These are phyloP conservation scores for Heliconius sara DNA, from an alignment of 2,888 invertebrate genomes.

Conservation along the genomic window DNA sequence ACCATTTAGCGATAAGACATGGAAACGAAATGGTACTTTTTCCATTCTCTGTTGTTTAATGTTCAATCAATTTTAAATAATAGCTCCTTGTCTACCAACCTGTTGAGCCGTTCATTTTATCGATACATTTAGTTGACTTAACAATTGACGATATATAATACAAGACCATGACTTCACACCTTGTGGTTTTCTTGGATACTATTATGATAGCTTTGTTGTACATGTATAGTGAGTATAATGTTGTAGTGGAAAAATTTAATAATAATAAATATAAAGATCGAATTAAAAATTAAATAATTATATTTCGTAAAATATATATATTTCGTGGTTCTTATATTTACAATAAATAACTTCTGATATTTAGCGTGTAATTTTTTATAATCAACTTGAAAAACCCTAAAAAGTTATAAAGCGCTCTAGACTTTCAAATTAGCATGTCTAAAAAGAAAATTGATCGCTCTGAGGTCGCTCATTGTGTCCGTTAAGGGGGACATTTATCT, in stretches of 20 bases:
- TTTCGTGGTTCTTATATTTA: not conserved
- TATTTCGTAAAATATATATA: not conserved
- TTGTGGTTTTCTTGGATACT: not conserved
- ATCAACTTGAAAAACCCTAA: constrained; percentile 28
- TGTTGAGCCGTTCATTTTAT: constrained; percentile 48
- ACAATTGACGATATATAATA: constrained; percentile 6
- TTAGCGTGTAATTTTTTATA: not conserved
- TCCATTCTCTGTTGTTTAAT: constrained; percentile 62
- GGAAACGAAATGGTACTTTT: constrained; percentile 23
- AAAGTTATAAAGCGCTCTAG: constrained; percentile 58
- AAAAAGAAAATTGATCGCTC: constrained; percentile 74
- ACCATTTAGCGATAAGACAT: constrained; percentile 27
- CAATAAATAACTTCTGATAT: not conserved
- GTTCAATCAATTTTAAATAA: constrained; percentile 82
- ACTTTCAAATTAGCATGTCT: constrained; percentile 78
- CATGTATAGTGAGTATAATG: not conserved
- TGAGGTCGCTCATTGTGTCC: constrained; percentile 77
- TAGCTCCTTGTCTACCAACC: constrained; percentile 76
- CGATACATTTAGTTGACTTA: not conserved
- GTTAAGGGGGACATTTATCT: constrained; percentile 78
- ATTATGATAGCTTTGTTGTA: not conserved
- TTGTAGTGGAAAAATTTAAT: not conserved
- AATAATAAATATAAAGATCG: no score
- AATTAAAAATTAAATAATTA: no score
- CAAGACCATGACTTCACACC: not conserved